Evolutionary conservation across 2,113 vertebrate species (phyloP).

Genomic region (Chionomys nivalis): DNA sequence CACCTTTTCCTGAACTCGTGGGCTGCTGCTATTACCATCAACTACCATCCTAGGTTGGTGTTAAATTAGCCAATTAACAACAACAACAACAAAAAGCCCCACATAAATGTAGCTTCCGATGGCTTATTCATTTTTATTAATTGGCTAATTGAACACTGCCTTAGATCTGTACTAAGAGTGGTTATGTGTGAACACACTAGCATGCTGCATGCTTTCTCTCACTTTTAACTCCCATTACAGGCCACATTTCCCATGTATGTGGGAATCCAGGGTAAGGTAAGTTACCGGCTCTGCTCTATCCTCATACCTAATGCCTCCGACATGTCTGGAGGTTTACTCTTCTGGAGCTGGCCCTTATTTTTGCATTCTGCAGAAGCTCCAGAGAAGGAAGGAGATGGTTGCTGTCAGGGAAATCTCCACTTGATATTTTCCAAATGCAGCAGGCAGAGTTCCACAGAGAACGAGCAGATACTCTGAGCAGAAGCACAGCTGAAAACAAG

Average conservation of each 20-base stretch:
- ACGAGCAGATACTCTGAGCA: neutral
- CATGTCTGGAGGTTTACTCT: neutral
- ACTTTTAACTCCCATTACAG: neutral
- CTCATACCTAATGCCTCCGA: neutral
- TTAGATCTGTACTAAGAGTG: neutral
- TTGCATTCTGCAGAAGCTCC: neutral
- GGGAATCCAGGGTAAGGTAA: neutral
- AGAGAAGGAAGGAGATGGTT: neutral
- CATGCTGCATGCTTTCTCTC: neutral
- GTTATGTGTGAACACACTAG: neutral
- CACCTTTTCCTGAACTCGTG: conserved; percentile 55
- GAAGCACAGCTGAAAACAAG: neutral
- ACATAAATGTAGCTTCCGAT: conserved; percentile 62
- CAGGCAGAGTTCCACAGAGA: neutral
- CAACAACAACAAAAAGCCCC: conserved; percentile 53
- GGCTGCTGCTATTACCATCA: conserved; percentile 62
- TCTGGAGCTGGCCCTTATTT: neutral
- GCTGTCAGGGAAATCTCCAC: rapidly evolving
- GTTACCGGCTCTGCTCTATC: neutral
- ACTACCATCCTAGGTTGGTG: conserved; percentile 50
- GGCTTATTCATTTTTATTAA: conserved; percentile 76
- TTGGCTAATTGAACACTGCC: conserved; percentile 67
- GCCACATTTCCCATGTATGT: neutral
- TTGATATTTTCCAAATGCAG: neutral
- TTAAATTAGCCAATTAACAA: conserved; percentile 75